A percentile compares a stretch with the other conserved stretches of the same genome.
These are phyloP conservation scores for Stenodera caucasica DNA, from an alignment of 2,888 invertebrate species.

Conservation along the genomic window DNA sequence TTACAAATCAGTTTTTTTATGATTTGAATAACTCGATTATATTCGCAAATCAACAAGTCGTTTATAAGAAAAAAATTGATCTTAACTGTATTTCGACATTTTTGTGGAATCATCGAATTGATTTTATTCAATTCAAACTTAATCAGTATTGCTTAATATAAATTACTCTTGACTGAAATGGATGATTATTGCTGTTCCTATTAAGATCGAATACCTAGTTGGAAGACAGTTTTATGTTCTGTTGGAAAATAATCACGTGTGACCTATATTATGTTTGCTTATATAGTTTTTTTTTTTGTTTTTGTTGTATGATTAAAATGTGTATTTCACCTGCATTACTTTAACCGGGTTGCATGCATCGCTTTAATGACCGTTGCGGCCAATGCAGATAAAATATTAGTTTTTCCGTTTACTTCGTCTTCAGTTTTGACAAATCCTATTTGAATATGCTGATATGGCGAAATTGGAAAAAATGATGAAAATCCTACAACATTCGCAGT, in stretches of 20 bases:
- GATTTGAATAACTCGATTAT: too few relatives aligned
- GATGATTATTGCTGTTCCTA: conserved; percentile 4
- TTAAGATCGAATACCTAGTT: neutral
- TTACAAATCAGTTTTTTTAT: too few relatives aligned
- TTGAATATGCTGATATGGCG: conserved; percentile 32
- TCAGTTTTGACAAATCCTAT: neutral
- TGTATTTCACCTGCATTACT: neutral
- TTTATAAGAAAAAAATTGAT: too few relatives aligned
- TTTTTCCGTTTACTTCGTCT: too few relatives aligned
- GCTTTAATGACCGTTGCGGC: neutral
- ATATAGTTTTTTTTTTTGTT: neutral
- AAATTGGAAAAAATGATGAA: conserved; percentile 22
- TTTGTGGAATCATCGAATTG: neutral
- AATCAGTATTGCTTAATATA: neutral
- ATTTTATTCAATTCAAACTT: neutral
- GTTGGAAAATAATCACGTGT: neutral
- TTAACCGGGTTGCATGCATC: neutral
- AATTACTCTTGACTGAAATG: neutral
- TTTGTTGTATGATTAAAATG: neutral
- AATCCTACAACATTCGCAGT: conserved; percentile 26
- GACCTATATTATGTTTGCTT: neutral
- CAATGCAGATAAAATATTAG: neutral
- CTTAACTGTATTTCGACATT: too few relatives aligned
- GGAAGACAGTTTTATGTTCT: neutral
- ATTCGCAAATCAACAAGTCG: neutral